These are phyloP conservation scores for Brienomyrus brachyistius DNA, from an alignment of 2,113 vertebrate genomes.

Conservation along the genomic window DNA sequence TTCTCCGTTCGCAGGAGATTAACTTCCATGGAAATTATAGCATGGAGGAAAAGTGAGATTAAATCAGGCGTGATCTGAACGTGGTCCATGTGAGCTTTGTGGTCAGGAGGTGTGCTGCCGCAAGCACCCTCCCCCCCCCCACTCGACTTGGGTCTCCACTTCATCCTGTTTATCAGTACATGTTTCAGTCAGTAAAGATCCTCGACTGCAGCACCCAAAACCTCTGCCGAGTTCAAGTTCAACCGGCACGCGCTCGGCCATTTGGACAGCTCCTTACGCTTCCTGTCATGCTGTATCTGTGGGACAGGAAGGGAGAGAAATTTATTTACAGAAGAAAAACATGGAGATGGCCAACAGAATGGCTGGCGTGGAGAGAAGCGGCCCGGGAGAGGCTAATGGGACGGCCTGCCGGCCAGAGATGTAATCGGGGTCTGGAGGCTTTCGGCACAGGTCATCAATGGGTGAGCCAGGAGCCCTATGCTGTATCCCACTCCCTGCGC, in stretches of 20 bases:
- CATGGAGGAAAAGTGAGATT: conserved; percentile 8
- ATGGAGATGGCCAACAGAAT: conserved; percentile 8
- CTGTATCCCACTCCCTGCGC: conserved; percentile 30
- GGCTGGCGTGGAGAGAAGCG: background rate
- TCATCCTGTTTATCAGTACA: background rate
- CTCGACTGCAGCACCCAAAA: background rate
- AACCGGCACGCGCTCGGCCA: background rate
- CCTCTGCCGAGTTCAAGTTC: background rate
- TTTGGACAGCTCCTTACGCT: background rate
- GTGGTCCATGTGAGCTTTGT: background rate
- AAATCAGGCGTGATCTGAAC: background rate
- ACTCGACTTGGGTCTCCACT: background rate
- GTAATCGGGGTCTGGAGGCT: conserved; percentile 48
- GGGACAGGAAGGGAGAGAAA: conserved; percentile 6
- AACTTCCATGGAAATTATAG: background rate
- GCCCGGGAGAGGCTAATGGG: conserved; percentile 1
- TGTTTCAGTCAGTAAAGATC: background rate
- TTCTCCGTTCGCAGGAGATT: background rate
- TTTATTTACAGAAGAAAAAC: background rate
- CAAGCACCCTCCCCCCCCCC: background rate
- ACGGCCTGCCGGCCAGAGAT: conserved; percentile 46
- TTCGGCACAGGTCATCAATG: conserved; percentile 40
- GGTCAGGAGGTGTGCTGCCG: background rate
- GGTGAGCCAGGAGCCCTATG: conserved; percentile 51
- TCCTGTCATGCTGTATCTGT: background rate